Conservation (phyloP, 2,797 vertebrate genomes). For the Lemur catta region DNA sequence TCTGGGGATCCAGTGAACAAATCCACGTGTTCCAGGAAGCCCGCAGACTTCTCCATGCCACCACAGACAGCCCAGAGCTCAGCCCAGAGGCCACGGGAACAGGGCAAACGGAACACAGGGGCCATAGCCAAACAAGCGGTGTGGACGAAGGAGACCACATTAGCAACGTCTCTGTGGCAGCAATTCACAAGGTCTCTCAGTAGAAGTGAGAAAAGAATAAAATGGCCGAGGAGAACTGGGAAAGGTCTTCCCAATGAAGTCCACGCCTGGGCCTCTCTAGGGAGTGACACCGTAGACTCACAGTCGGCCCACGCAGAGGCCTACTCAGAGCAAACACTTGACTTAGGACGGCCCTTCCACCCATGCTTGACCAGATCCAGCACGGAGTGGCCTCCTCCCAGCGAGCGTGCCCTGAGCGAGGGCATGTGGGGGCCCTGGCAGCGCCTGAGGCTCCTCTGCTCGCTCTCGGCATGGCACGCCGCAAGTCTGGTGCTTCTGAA, state of each 20-base stretch:
- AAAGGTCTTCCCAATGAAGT: background rate
- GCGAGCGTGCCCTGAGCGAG: accelerated
- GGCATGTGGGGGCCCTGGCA: accelerated
- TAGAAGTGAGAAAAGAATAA: background rate
- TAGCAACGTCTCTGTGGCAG: background rate
- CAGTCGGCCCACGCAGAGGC: background rate
- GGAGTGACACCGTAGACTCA: background rate
- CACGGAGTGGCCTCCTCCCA: accelerated
- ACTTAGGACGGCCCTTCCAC: accelerated
- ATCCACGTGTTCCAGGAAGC: background rate
- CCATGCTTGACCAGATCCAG: accelerated
- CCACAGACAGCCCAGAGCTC: background rate
- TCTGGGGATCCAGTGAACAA: background rate
- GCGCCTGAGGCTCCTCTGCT: accelerated
- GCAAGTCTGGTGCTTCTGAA: background rate
- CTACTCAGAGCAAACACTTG: accelerated
- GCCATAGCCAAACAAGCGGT: accelerated
- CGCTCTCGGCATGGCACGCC: accelerated
- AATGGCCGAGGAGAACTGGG: background rate
- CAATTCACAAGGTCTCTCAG: background rate
- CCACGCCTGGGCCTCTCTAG: background rate
- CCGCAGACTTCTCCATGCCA: background rate
- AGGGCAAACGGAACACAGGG: background rate
- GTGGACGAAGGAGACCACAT: accelerated
- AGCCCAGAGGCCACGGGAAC: background rate